A percentile compares a stretch with the other conserved stretches of the same genome.
These are phyloP conservation scores for Myathropa florea DNA, from an alignment of 2,888 invertebrate species.

Conservation along the genomic window DNA sequence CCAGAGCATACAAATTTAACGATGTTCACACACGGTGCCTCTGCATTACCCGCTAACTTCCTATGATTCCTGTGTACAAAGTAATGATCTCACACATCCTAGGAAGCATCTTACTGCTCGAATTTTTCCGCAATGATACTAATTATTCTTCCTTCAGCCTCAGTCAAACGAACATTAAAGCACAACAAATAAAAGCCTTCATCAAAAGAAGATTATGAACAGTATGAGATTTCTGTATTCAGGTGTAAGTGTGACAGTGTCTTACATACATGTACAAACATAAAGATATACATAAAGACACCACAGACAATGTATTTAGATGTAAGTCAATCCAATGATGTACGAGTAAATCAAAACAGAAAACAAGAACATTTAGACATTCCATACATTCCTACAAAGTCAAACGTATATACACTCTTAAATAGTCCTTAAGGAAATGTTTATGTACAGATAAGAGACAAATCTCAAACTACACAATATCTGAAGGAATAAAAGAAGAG, in stretches of 20 bases:
- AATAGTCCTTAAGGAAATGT: not conserved
- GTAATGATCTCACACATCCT: no score
- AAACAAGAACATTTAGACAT: conserved; percentile 23
- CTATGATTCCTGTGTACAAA: no score
- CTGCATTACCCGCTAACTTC: no score
- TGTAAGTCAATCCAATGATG: conserved; percentile 40
- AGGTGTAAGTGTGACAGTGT: conserved; percentile 33
- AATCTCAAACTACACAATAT: conserved; percentile 29
- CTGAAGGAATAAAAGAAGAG: conserved; percentile 4
- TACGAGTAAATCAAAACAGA: conserved; percentile 9
- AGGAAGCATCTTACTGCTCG: no score
- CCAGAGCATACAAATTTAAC: no score
- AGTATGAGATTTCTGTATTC: not conserved
- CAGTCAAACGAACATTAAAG: not conserved
- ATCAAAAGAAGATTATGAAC: not conserved
- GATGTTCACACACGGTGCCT: no score
- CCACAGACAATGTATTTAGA: conserved; percentile 18
- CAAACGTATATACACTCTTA: conserved; percentile 26
- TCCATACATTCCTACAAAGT: conserved; percentile 21
- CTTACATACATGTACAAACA: not conserved
- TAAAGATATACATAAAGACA: not conserved
- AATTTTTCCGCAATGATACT: no score
- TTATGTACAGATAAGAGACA: not conserved
- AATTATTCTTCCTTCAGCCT: not conserved
- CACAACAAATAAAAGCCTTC: not conserved